Conservation (phyloP, 2,888 invertebrate genomes). For the Agrochola circellaris region DNA sequence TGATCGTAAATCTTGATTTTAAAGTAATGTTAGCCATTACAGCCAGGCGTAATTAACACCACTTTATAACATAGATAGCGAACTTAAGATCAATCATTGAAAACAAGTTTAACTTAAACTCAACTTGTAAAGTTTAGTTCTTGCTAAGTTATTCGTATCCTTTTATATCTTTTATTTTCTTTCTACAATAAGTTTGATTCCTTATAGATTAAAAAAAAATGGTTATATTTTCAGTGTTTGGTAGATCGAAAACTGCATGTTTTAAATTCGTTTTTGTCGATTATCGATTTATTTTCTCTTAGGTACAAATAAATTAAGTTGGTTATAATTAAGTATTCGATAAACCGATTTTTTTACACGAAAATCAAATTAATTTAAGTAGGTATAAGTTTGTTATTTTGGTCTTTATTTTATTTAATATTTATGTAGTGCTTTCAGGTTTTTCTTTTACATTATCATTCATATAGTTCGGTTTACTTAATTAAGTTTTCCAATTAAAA, state of each 20-base stretch:
- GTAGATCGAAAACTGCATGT: too few species aligned
- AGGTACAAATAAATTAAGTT: too few species aligned
- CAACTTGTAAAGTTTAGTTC: constrained; percentile 12
- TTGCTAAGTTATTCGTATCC: constrained; percentile 8
- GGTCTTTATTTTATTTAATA: background rate
- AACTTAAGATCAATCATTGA: constrained; percentile 42
- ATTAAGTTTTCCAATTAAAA: background rate
- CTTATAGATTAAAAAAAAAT: too few species aligned
- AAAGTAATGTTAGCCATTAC: constrained; percentile 26
- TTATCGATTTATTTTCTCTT: too few species aligned
- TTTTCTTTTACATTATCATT: background rate
- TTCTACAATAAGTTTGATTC: background rate
- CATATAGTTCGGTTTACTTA: too few species aligned
- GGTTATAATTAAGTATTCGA: too few species aligned
- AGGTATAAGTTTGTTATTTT: too few species aligned
- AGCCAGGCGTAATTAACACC: constrained; percentile 28
- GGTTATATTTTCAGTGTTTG: too few species aligned
- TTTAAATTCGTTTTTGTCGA: too few species aligned
- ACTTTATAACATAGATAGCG: constrained; percentile 27
- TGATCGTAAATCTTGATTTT: constrained; percentile 17
- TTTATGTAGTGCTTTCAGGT: background rate
- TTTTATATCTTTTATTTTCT: background rate
- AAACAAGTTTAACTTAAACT: constrained; percentile 47
- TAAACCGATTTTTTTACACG: too few species aligned
- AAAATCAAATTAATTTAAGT: background rate